A percentile compares a stretch with the other conserved stretches of the same genome.
phyloP scores from a whole-genome alignment of 2,113 vertebrate genomes.

The Aptenodytes patagonicus region DNA sequence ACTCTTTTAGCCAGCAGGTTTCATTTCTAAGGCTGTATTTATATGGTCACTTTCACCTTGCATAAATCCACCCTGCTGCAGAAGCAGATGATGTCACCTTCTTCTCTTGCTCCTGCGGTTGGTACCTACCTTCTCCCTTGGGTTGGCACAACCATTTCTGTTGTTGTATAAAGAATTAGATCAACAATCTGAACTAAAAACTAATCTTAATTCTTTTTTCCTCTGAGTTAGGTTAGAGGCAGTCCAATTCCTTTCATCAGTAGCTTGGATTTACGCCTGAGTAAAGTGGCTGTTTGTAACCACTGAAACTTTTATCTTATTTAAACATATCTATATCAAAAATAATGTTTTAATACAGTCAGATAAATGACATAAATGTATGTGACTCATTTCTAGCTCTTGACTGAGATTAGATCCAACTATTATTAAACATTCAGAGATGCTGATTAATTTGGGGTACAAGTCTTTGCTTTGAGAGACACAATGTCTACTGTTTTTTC shows the following conservation, averaged over 20 bases:
- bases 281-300: background rate
- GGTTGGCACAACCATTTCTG: background rate
- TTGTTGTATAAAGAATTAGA: background rate
- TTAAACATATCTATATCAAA: background rate
- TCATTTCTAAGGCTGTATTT: background rate
- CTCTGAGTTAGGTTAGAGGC: background rate
- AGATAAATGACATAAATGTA: background rate
- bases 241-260: background rate
- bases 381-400: background rate
- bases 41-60: background rate
- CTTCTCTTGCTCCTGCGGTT: background rate
- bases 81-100: background rate
- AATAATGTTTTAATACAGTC: background rate
- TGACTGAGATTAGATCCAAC: background rate
- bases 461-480: background rate
- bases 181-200: background rate
- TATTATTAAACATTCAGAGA: background rate
- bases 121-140: background rate
- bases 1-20: background rate
- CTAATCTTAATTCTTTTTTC: background rate
- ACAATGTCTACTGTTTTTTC: background rate
- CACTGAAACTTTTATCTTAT: background rate
- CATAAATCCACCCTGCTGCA: background rate
- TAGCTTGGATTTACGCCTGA: background rate
- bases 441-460: background rate